Conservation (phyloP, 2,888 invertebrate species). For the Lasioglossum figueresi region DNA sequence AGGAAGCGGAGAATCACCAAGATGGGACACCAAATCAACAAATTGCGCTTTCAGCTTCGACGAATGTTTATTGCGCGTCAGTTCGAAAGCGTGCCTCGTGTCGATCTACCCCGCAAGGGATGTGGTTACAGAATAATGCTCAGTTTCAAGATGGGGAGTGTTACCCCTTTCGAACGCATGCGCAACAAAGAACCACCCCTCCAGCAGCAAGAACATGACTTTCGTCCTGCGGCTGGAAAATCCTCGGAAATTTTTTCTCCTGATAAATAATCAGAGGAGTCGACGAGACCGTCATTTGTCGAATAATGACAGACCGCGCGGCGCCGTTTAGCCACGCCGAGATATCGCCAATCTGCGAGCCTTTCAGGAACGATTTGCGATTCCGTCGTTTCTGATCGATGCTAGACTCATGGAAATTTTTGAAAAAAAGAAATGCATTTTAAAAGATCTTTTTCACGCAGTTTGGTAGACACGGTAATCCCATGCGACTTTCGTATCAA, state of each 20-base stretch:
- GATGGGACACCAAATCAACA: slow-evolving; percentile 14
- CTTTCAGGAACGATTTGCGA: neutral
- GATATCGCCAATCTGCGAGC: neutral
- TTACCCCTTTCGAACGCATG: slow-evolving; percentile 74
- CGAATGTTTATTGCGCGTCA: slow-evolving; percentile 41
- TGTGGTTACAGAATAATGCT: slow-evolving; percentile 77
- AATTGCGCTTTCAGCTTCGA: neutral
- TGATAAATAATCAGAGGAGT: slow-evolving; percentile 49
- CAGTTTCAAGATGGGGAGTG: slow-evolving; percentile 70
- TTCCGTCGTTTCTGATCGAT: neutral
- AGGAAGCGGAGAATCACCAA: neutral
- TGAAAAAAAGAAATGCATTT: no score
- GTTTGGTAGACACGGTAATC: no score
- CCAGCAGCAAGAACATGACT: slow-evolving; percentile 17
- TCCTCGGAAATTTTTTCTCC: slow-evolving; percentile 35
- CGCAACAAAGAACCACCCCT: slow-evolving; percentile 59
- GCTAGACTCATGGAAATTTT: neutral
- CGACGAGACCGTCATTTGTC: neutral
- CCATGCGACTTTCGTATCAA: no score
- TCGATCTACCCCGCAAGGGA: slow-evolving; percentile 78
- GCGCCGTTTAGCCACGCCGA: neutral
- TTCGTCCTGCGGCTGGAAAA: slow-evolving; percentile 31
- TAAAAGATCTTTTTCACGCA: no score
- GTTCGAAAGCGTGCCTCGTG: slow-evolving; percentile 45
- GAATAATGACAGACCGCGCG: neutral